A percentile compares a stretch with the other conserved stretches of the same genome.
phyloP scores from a whole-genome alignment of 2,797 vertebrate species.

The Centropyge bicolor region DNA sequence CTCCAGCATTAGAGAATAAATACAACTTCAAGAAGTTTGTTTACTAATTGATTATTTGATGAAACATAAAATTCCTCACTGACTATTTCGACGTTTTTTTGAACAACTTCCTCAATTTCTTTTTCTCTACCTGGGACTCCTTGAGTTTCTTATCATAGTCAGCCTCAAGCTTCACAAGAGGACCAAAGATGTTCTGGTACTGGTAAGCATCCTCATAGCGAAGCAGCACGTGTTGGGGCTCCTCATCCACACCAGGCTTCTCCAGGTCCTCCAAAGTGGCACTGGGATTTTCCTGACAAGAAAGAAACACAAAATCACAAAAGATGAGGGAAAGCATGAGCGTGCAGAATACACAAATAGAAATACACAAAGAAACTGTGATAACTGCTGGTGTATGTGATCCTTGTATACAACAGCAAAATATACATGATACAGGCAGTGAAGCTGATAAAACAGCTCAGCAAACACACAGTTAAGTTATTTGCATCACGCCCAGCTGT shows the following conservation, averaged over 20 bases:
- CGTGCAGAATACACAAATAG: neutral
- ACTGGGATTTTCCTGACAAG: conserved; percentile 92
- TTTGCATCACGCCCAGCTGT: conserved; percentile 29
- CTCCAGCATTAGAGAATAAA: neutral
- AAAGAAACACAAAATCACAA: neutral
- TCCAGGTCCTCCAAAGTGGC: conserved; percentile 95
- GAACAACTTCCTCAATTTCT: neutral
- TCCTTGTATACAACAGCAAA: neutral
- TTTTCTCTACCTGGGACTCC: conserved; percentile 89
- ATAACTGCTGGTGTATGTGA: neutral
- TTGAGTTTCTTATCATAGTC: conserved; percentile 98
- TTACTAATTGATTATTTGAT: neutral
- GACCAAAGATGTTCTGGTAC: conserved; percentile 97
- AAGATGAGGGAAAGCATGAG: neutral
- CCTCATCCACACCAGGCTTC: conserved; percentile 96
- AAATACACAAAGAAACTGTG: neutral
- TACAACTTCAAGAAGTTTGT: neutral
- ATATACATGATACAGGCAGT: neutral
- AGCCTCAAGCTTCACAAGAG: conserved; percentile 95
- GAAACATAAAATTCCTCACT: neutral
- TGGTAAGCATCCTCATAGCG: conserved; percentile 97
- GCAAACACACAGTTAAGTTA: neutral
- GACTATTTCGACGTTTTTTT: neutral
- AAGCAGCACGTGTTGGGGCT: conserved; percentile 94
- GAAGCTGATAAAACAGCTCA: conserved; percentile 13